These are phyloP conservation scores for Pyrgilauda ruficollis DNA, from an alignment of 2,113 vertebrate genomes.

Conservation along the genomic window DNA sequence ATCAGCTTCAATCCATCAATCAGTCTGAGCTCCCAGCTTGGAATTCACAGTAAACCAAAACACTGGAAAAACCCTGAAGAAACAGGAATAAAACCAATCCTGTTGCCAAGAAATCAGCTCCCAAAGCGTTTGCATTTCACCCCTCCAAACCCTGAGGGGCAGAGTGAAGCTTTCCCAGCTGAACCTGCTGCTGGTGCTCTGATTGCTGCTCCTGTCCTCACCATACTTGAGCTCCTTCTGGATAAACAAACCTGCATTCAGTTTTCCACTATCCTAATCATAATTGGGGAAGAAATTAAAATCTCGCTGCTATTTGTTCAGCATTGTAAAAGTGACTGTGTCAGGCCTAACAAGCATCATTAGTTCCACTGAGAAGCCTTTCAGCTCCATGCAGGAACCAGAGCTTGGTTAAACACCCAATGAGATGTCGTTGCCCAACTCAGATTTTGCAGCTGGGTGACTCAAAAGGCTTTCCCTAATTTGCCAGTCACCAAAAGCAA, in stretches of 20 bases:
- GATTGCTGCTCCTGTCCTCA: background rate
- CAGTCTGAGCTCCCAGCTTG: background rate
- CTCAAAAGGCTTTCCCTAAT: background rate
- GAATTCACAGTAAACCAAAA: background rate
- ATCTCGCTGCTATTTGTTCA: background rate
- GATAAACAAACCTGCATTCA: background rate
- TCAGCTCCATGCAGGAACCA: background rate
- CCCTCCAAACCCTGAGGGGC: background rate
- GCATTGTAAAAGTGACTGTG: background rate
- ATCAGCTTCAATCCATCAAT: background rate
- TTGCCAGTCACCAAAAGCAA: background rate
- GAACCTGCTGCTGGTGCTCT: background rate
- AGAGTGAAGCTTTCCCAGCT: background rate
- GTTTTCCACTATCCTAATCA: background rate
- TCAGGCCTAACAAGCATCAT: background rate
- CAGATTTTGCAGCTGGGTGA: background rate
- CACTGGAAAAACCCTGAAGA: background rate
- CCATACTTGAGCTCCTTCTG: background rate
- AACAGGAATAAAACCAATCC: background rate
- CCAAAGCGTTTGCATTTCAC: background rate
- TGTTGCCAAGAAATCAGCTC: background rate
- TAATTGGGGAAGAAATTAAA: background rate
- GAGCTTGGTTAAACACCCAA: background rate
- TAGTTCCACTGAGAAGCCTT: conserved; percentile 16
- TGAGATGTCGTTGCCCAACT: background rate